Evolutionary conservation across 2,888 invertebrate genomes (phyloP).

Genomic region (Tetheella fluctuosa): DNA sequence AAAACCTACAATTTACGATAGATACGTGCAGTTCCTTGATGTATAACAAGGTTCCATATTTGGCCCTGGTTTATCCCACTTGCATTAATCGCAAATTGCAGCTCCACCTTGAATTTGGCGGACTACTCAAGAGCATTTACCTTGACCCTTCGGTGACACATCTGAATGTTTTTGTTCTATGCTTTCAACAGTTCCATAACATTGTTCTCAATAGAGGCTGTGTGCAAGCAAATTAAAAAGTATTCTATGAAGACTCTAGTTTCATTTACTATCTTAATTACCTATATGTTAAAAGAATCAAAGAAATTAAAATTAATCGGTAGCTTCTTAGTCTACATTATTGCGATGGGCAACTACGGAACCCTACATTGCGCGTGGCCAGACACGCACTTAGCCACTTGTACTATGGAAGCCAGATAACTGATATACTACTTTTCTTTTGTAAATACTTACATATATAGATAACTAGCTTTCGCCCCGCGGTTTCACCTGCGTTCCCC

Average conservation of each 20-base stretch:
- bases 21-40: background rate
- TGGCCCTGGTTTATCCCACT: background rate
- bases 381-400: too few relatives aligned
- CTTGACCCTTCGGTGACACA: background rate
- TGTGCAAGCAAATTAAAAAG: constrained; percentile 82
- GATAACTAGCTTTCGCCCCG: too few relatives aligned
- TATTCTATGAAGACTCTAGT: constrained; percentile 67
- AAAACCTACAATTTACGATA: background rate
- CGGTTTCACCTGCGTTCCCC: too few relatives aligned
- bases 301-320: too few relatives aligned
- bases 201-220: constrained; percentile 81
- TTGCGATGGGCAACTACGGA: too few relatives aligned
- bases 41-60: background rate
- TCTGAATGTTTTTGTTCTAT: constrained; percentile 6
- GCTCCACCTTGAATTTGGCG: background rate
- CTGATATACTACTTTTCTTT: too few relatives aligned
- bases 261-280: constrained; percentile 41
- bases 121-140: background rate
- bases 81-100: background rate
- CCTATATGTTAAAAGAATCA: too few relatives aligned
- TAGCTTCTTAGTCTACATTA: too few relatives aligned
- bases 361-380: too few relatives aligned
- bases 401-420: too few relatives aligned
- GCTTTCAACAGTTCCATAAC: constrained; percentile 47
- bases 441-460: too few relatives aligned